Evolutionary conservation across 2,888 invertebrate species (phyloP), one percentile per base, ranked within the genome.

Genomic region (Diarsia rubi): DNA sequence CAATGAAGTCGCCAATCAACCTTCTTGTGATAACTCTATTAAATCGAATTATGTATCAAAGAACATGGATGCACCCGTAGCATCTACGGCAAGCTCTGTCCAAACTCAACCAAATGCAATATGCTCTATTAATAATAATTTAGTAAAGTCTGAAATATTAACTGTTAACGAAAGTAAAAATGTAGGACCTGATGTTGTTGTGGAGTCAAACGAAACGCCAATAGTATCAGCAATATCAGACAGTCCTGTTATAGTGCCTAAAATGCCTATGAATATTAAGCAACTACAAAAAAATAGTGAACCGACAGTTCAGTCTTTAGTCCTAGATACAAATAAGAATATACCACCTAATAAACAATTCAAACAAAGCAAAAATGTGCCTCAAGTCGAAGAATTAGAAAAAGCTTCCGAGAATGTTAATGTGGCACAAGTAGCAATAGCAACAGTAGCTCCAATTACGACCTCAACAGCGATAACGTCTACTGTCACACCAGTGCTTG

Each of bases 211-310:
- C 85, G 96, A 96, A 89, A 97, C 97, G 45, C 98, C 98, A 63
- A 97, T 98, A 83, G 98, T 98, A 73, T 98, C 98, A 81, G 98
- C 98, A 81, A 97, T 97, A 94, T 97, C 97, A 74, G 97, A 98
- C 90, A 97, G 97, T 87, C 97, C 97, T 88, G 97, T 97, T 92
- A 97, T 97, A 92, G 97, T 97, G 92, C 97, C 97, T 91, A 97
- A 96, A 95, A 92, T 96, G 92, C 94, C 97, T 91, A 89, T 93
- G 82, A 95, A 92, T 90, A 86, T 91, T 90, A 96, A 95, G 90
- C 94, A 93, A 90, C 88, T 90, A 81, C 94, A 93, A 89, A 96
- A 95, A 88, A 93, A 82, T 92, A 92, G 91, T 92, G 96, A 95
- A 80, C 91, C 88, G 85, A 89, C 79, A 84, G 87, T 90, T 83